These are phyloP conservation scores for Anthophora plumipes DNA, from an alignment of 2,888 invertebrate genomes.

Conservation along the genomic window DNA sequence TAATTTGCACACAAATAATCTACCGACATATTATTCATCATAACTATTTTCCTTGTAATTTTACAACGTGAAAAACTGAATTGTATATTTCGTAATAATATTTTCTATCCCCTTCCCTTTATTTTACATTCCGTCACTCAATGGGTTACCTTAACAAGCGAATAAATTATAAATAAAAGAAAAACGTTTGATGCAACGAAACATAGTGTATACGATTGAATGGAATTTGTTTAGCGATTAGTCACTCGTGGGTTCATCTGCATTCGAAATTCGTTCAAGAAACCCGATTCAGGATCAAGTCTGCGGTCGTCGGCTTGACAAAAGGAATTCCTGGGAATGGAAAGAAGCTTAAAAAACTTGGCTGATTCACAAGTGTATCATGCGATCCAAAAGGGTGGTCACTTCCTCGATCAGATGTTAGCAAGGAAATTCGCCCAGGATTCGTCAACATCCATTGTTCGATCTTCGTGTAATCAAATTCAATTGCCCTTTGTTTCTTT, in stretches of 20 bases:
- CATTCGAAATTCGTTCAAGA: constrained; percentile 59
- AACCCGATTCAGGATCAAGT: constrained; percentile 47
- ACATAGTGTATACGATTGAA: neutral
- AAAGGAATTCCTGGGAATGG: constrained; percentile 63
- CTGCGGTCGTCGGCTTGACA: constrained; percentile 69
- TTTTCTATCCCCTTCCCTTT: neutral
- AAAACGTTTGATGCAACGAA: neutral
- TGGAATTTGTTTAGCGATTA: constrained; percentile 36
- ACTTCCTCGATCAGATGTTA: constrained; percentile 44
- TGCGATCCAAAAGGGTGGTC: constrained; percentile 18
- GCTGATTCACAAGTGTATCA: constrained; percentile 63
- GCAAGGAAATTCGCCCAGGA: constrained; percentile 32
- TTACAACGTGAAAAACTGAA: neutral
- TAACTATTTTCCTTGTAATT: neutral
- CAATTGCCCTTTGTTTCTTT: constrained; percentile 27
- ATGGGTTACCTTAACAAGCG: neutral
- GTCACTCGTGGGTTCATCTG: constrained; percentile 52
- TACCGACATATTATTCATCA: neutral
- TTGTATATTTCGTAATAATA: neutral
- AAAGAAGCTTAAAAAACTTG: constrained; percentile 53
- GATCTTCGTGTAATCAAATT: constrained; percentile 6
- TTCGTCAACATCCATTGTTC: constrained; percentile 45
- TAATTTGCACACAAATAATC: neutral
- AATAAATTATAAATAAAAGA: neutral
- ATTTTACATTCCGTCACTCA: too few relatives aligned